Evolutionary conservation across 1,140 invertebrate species (phyloP).

Genomic region (Hesperophylax magnus): DNA sequence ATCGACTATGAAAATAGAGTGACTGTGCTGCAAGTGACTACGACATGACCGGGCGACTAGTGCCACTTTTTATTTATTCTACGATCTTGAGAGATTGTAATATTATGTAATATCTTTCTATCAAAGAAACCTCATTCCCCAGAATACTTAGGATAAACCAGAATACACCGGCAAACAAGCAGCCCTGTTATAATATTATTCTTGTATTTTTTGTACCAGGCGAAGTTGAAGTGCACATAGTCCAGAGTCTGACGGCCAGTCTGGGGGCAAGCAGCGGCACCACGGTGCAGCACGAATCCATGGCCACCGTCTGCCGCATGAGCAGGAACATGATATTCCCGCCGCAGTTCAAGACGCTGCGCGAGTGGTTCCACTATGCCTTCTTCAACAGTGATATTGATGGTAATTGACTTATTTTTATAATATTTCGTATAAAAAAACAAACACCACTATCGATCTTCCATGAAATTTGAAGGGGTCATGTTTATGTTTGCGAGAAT

Average conservation of each 20-base stretch:
- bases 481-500: too few relatives aligned
- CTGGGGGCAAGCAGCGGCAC: conserved; percentile 80
- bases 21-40: too few relatives aligned
- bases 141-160: too few relatives aligned
- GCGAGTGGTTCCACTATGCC: conserved; percentile 98
- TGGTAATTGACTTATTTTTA: conserved; percentile 73
- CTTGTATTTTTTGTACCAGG: conserved; percentile 55
- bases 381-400: conserved; percentile 95
- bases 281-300: conserved; percentile 84
- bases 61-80: too few relatives aligned
- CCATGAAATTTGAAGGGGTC: too few relatives aligned
- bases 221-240: conserved; percentile 79
- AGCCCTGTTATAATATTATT: neutral
- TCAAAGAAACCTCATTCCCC: too few relatives aligned
- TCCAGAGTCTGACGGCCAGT: conserved; percentile 90
- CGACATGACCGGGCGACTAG: too few relatives aligned
- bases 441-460: too few relatives aligned
- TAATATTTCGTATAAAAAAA: neutral
- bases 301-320: conserved; percentile 94
- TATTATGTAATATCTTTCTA: too few relatives aligned
- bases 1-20: too few relatives aligned
- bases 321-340: conserved; percentile 93
- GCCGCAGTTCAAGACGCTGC: conserved; percentile 92
- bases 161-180: too few relatives aligned
- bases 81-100: too few relatives aligned